Conservation (phyloP, 2,113 vertebrate genomes). For the Zapus hudsonius region DNA sequence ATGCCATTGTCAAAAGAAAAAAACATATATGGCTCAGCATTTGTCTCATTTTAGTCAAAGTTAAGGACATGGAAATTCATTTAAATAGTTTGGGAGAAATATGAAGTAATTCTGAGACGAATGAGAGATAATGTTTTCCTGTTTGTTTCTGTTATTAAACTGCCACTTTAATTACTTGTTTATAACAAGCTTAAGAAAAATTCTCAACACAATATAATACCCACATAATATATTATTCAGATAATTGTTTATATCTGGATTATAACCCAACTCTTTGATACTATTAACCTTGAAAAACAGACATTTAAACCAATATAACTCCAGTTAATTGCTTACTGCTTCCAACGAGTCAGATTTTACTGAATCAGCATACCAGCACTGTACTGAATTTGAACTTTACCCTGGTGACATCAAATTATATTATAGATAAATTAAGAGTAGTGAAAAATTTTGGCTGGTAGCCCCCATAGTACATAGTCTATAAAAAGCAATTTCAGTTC, state of each 20-base stretch:
- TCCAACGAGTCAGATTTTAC: slow-evolving; percentile 82
- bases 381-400: slow-evolving; percentile 85
- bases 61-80: not conserved
- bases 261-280: slow-evolving; percentile 58
- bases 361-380: slow-evolving; percentile 82
- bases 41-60: slow-evolving; percentile 7
- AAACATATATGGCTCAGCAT: not conserved
- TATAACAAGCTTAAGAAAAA: slow-evolving; percentile 42
- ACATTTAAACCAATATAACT: slow-evolving; percentile 49
- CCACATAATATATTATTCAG: slow-evolving; percentile 17
- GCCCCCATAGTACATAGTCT: slow-evolving; percentile 79
- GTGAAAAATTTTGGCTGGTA: slow-evolving; percentile 85
- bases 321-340: slow-evolving; percentile 88
- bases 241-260: slow-evolving; percentile 37
- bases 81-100: slow-evolving; percentile 34
- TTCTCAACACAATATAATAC: slow-evolving; percentile 30
- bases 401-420: slow-evolving; percentile 87
- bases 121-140: not conserved
- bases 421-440: slow-evolving; percentile 90
- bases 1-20: not conserved
- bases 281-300: slow-evolving; percentile 39
- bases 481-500: slow-evolving; percentile 90
- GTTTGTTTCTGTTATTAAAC: slow-evolving; percentile 55
- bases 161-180: slow-evolving; percentile 13
- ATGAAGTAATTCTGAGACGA: slow-evolving; percentile 14